Base-by-base conservation (phyloP, 2,113 vertebrate genomes). In the Antennarius striatus region DNA sequence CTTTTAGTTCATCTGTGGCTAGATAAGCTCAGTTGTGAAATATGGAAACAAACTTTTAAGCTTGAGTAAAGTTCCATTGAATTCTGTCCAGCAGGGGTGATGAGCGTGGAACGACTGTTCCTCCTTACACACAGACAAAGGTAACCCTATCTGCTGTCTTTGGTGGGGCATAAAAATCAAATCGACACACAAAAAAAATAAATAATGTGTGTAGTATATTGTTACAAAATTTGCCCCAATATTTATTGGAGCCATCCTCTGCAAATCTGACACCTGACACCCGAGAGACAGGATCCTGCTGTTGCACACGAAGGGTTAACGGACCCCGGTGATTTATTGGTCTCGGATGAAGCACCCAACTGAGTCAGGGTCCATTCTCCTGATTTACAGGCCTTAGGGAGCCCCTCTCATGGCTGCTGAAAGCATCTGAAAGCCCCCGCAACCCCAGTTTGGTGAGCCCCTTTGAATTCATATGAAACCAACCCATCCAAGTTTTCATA, bases 311-410 rank as follows among this genome's bases (percentile, higher is more conserved):
- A 90, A 87, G 90, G 89, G 88, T 92, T 92, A 93, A 91, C 75
- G 68, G 80, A 90, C 86, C 80, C 64, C 62, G 29, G 73, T 90
- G 87, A 93, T 93, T 94, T 93, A 94, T 90, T 80, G 83, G 83
- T 81, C 76, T 88, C 82, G 71, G 77, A 83, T 84, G 81, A 88
- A 86, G 88, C 79, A 79, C 73, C 86, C 77, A 69, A 87, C 85
- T 81, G 73, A 87, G 89, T 88, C 86, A 79, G 81, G 81, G 86
- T 90, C 90, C 87, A 89, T 88, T 91, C 81, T 57, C 75, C 64
- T 92, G 92, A 94, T 93, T 94, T 93, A 94, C 88, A 82, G 89
- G 77, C 84, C 79, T 65, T 45, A 46, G 84, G 76, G 82, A 86
- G 88, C 75, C 81, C 60, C 81, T 82, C 83, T 88, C 76, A 85